Conservation (phyloP, 1,140 invertebrate genomes). For the Ptiloglossa arizonensis region DNA sequence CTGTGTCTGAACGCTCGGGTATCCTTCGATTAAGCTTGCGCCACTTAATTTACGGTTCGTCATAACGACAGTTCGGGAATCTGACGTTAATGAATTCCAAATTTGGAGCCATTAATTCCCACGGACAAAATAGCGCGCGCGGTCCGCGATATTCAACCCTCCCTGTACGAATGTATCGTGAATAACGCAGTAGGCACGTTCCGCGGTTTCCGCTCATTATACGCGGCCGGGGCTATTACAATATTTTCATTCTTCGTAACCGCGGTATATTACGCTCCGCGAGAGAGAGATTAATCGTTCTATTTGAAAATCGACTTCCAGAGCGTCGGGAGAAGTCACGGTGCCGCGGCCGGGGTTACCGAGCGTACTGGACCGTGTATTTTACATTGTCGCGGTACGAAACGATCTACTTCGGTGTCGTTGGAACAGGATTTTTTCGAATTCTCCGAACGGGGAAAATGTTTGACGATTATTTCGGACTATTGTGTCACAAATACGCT, state of each 20-base stretch:
- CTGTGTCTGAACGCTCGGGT: too few relatives aligned
- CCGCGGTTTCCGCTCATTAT: conserved; percentile 39
- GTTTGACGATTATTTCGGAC: too few relatives aligned
- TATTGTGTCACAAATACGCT: too few relatives aligned
- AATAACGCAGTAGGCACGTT: conserved; percentile 43
- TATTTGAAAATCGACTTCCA: conserved; percentile 10
- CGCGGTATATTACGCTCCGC: neutral
- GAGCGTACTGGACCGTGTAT: neutral
- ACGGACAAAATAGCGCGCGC: conserved; percentile 2
- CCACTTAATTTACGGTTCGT: conserved; percentile 7
- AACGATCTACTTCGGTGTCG: too few relatives aligned
- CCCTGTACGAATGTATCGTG: conserved; percentile 19
- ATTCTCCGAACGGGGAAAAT: too few relatives aligned
- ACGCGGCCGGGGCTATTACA: conserved; percentile 26
- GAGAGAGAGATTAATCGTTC: conserved; percentile 24
- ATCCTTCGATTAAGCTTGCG: conserved; percentile 10
- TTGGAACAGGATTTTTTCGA: too few relatives aligned
- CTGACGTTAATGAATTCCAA: conserved; percentile 36
- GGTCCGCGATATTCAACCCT: conserved; percentile 6
- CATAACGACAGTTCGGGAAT: conserved; percentile 1
- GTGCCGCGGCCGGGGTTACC: too few relatives aligned
- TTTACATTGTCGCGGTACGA: neutral
- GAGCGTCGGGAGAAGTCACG: too few relatives aligned
- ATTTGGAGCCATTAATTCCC: conserved; percentile 26
- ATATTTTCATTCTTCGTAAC: conserved; percentile 43